Base-by-base conservation (phyloP, 1,140 invertebrate species). In the Leptopilina clavipes region DNA sequence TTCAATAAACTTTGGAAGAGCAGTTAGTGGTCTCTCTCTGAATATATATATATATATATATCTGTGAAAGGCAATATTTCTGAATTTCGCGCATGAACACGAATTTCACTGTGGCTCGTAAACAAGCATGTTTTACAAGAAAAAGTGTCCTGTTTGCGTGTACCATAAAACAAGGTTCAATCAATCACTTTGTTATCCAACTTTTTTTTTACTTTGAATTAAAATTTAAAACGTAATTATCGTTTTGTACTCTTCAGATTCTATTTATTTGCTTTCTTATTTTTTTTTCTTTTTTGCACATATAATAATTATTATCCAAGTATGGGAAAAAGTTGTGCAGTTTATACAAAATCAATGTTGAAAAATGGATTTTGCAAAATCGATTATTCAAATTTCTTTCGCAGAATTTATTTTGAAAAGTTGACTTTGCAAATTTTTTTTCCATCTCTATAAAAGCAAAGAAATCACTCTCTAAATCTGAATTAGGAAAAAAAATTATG, bases 21-120 rank as follows among this genome's bases (percentile, higher is more conserved):
- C 19, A 65, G 5, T 19, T 19, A 65, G 18, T 25, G 12, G 19
- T 65, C 12, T 22, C 11, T 19, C n/a, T n/a, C n/a, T n/a, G n/a
- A n/a, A n/a, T n/a, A n/a, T n/a, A n/a, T n/a, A n/a, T n/a, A 10
- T 31, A 59, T 40, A 25, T 65, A 25, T 65, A 65, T 65, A 65
- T 65, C 11, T 25, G 56, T 10, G 22, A 31, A 65, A 65, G 11
- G 56, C 56, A 65, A 3, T 65, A 31, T 65, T 31, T 65, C 56
- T 14, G 19, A 65, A 65, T 65, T 65, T 65, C 56, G 56, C 56
- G 19, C 11, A 22, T 22, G 22, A 22, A 14, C 22, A 14, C 22
- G 22, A 31, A 25, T 14, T 25, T 9, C 11, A 22, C 22, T 19
- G 19, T 65, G 9, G 22, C 12, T 65, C 19, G 22, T 22, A 65